Evolutionary conservation across 2,888 invertebrate genomes (phyloP), one percentile per base, ranked within the genome.

Genomic region (Orgyia antiqua): DNA sequence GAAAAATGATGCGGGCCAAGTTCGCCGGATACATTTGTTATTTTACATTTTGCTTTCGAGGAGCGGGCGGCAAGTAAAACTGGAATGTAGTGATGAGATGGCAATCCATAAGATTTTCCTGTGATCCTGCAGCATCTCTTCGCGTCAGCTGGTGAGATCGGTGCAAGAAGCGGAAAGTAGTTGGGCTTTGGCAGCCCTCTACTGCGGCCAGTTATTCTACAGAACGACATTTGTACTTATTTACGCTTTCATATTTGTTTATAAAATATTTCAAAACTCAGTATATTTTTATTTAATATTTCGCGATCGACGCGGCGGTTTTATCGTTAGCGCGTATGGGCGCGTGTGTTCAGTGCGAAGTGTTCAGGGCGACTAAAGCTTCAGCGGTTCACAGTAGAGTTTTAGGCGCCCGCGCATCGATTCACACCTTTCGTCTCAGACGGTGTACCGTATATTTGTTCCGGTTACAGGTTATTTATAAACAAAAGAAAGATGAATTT

Each of bases 121-220:
- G 93, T 94, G 53, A 94, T 92, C 50, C 92, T 89, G 74, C 94
- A 93, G 68, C 92, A 91, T 40, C 93, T 88, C 58, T 92, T 90
- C 1, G 94, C 94, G 63, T 94, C 94, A n/a, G 93, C 93, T 8
- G 94, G 93, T 27, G 93, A 93, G 39, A 94, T 91, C 2, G 94
- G 94, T 25, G 93, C 92, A 46, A 94, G 84, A 29, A 94, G 84
- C 10, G 94, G 94, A 61, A 94, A 92, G 68, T 94, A 94, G 72
- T 94, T 93, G 31, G 94, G 93, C 65, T 93, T 91, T 30, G 94
- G 94, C 59, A 94, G 89, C 58, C 93, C 91, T 53, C 92, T 89
- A 72, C 93, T 93, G 69, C 91, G 91, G 57, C 94, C 93, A 37
- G 94, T 94, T 54, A 94, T 93, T 71, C 93, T 90, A 75, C 94